A percentile compares a stretch with the other conserved stretches of the same genome.
Conservation (phyloP, 2,797 vertebrate genomes). For the Parotocinclus haroldoi region DNA sequence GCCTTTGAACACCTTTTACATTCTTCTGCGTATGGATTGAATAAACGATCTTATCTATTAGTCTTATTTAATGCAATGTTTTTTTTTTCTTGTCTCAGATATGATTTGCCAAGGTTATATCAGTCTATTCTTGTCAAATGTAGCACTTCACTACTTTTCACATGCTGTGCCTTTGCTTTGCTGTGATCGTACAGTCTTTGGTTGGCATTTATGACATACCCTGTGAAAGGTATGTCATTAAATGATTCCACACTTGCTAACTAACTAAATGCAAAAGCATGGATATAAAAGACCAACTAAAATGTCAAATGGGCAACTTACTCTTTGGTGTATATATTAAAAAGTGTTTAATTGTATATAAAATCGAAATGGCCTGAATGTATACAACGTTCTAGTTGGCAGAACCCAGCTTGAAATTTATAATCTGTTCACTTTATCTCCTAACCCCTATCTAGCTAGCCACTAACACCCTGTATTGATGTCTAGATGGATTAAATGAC, state of each 20-base stretch:
- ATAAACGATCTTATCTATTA: slow-evolving; percentile 1
- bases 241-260: too few relatives aligned
- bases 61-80: neutral
- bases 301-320: too few relatives aligned
- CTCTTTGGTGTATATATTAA: too few relatives aligned
- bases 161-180: neutral
- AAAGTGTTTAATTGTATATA: too few relatives aligned
- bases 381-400: neutral
- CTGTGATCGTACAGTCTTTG: neutral
- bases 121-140: neutral
- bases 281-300: too few relatives aligned
- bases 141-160: neutral
- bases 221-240: too few relatives aligned
- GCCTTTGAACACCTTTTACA: slow-evolving; percentile 1
- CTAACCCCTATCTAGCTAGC: too few relatives aligned
- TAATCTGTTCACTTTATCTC: neutral
- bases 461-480: neutral
- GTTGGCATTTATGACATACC: too few relatives aligned
- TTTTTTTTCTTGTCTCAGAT: neutral
- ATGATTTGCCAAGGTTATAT: slow-evolving; percentile 10
- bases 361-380: neutral
- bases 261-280: too few relatives aligned
- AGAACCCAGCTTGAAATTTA: neutral
- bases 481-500: neutral
- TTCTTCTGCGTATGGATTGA: neutral